Base-by-base conservation (phyloP, 35 echinoderm and acorn worm species). In the Heliocidaris erythrogramma region DNA sequence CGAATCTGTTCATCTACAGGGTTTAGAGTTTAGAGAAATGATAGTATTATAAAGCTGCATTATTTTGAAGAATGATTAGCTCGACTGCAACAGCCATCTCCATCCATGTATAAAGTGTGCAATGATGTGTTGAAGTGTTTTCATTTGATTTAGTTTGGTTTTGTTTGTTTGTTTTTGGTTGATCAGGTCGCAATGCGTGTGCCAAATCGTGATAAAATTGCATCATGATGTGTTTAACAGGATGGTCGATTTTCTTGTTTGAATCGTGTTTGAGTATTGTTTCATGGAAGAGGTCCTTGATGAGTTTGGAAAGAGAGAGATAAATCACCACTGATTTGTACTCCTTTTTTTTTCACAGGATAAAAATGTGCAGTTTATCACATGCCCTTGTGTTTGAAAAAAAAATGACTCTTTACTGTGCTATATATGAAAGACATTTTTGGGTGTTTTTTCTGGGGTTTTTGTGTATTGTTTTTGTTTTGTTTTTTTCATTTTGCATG, bases 91-190 rank as follows among this genome's bases (percentile, higher is more conserved):
- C 65, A 78, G 6, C 3, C 17, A 18, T 69, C 24, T 69, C 60
- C 60, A 69, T 69, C 60, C 65, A 78, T 78, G 65, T 78, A n/a
- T 78, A n/a, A 78, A 27, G 65, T 78, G 65, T 78, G 65, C 65
- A 78, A 78, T 78, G 65, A 78, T 78, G 65, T 78, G 65, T 78
- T 78, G 65, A 78, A n/a, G 65, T 78, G 65, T 78, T 78, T 78
- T 78, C 8, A 18, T 18, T 69, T 69, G 60, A 27, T 78, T 78
- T 27, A 78, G 65, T 56, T 56, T 56, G 10, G 52, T 56, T 56
- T 52, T 52, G 60, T 69, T 69, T 69, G 60, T 18, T 2, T 78
- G 13, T 17, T 69, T 69, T 69, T 69, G 60, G 14, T 78, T 78
- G 65, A 7, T 78, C 27, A 5, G 27, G 65, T 21, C 27, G 27